Evolutionary conservation across 1,140 invertebrate species (phyloP), one percentile per base, ranked within the genome.

Genomic region (Aphis gossypii): DNA sequence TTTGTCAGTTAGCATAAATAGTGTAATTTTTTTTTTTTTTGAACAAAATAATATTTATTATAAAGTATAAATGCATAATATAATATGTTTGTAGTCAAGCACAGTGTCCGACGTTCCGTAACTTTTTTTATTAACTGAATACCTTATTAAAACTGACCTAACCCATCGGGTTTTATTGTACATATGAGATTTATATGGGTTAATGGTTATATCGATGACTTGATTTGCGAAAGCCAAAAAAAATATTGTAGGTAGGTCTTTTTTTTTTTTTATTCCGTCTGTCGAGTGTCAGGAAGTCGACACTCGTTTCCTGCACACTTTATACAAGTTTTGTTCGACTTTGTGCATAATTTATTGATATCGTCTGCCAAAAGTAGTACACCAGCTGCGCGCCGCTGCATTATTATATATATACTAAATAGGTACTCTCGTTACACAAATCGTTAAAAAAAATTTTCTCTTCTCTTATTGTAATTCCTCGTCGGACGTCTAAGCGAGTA

Each of bases 61-160:
- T 76, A n/a, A 76, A 76, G 30, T 76, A n/a, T 76, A 60, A 60
- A 76, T 14, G 30, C 60, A 4, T 14, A n/a, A 14, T 76, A 46
- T 46, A 1, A 41, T 41, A n/a, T 76, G n/a, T 76, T 76, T 11
- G 8, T 76, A 76, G 18, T 76, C 5, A n/a, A 76, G 30, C n/a
- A 2, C 14, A n/a, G 4, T 76, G 60, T 68, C 11, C 30, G 56
- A 30, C 2, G 11, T 25, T 30, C 56, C 14, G 30, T 0, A 9
- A 54, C 6, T n/a, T n/a, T 18, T 68, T 68, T 76, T 76, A 20
- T n/a, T 1, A 76, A 76, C 60, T 76, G 14, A 76, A n/a, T 76
- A n/a, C n/a, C 60, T 76, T 76, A 76, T 76, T 76, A 76, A 76
- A 76, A 76, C 60, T 76, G 60, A 76, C 60, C 60, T 76, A 20